Base-by-base conservation (phyloP, 2,113 vertebrate genomes). In the Dipodomys stephensi region DNA sequence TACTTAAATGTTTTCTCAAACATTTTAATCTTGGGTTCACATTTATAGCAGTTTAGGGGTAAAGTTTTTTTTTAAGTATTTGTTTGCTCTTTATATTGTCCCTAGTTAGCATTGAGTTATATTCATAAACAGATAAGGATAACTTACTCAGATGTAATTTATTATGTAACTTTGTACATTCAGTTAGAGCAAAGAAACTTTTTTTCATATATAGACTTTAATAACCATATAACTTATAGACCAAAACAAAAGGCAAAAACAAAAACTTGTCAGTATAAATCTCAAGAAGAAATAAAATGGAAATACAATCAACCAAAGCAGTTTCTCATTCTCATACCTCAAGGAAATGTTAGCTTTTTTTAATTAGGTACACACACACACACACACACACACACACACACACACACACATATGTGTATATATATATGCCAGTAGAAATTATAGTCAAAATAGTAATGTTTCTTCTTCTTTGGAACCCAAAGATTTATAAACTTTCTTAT, bases 221-320 rank as follows among this genome's bases (percentile, higher is more conserved):
- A 65, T 82, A 83, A 65, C 69, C 62, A 72, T 15, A 16, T 57
- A 57, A 57, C 53, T 16, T 57, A 57, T 18, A 57, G 15, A 13
- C 53, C 53, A 57, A 57, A 57, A 18, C 53, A 57, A 57, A 18
- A 57, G 12, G 12, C 49, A 53, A 57, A 13, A 18, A 16, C 12
- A 57, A 57, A 16, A 57, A 57, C 53, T 13, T 57, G 16, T 57
- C 53, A 57, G 15, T 81, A 76, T 28, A 73, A 90, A 71, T 83
- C 25, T 1, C 30, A 84, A 19, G 44, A 35, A 83, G 44, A 95
- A 94, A 73, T 84, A 69, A 83, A 25, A 86, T 4, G 69, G 22
- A 80, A 87, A 72, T 25, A 95, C 82, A 83, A 78, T 3, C 13
- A 90, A 69, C 19, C 73, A 79, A 57, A 92, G 39, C 57, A 94